Base-by-base conservation (phyloP, 23 tunicate genomes). In the Ascidia mentula region DNA sequence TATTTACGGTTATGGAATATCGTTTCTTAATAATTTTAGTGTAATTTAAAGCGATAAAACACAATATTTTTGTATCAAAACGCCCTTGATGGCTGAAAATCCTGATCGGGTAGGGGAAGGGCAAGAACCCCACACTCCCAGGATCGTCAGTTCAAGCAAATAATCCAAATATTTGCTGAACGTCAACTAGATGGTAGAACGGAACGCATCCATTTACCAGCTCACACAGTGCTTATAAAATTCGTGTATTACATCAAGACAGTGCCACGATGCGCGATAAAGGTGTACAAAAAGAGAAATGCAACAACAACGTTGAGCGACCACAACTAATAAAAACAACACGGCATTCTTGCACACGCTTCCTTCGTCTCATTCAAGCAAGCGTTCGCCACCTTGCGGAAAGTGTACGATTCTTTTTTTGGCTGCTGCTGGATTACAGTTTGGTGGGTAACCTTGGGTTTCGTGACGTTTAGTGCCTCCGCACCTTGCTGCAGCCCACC, bases 401-500 rank as follows among this genome's bases (percentile, higher is more conserved):
- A 5, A 6, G 65, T 53, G 24, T 5, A 53, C 2, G 22, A 20
- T 9, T 53, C 65, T 6, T 53, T 53, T 53, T 53, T 53, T 28
- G 65, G 65, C 24, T 53, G 65, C 24, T 53, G 65, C 13, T 53
- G 65, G 13, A 71, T 31, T 34, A 71, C 38, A 71, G 75, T 71
- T 53, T 1, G 12, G 7, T 53, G 65, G 18, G 39, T 4, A 6
- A 34, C 38, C 13, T 71, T 71, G 30, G 38, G 38, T 34, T 6
- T 71, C 18, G 39, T 71, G 6, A 34, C 39, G 34, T 17, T 34
- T 34, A 82, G 59, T 32, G 79, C 79, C 22, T 59, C 36, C 5
- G 89, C 32, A 37, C 89, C 89, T 0, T 35, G 30, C 78, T 85
- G 61, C 61, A 85, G 53, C 6, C 89, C 89, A 33, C 40, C 82